Conservation (phyloP, 2,888 invertebrate species). For the Drosophila lutescens region DNA sequence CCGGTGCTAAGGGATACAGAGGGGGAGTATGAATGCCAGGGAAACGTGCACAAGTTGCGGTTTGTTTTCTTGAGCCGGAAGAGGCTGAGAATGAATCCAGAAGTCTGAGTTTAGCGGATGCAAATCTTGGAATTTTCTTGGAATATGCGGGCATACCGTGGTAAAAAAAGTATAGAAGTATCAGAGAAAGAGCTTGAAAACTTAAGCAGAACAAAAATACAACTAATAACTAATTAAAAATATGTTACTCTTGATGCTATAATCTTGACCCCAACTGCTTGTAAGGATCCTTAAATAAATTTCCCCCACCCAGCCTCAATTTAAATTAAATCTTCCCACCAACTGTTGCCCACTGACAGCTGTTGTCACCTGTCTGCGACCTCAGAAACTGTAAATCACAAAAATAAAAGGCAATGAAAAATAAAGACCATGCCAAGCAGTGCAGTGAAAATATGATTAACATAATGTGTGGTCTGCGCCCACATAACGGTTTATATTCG, state of each 20-base stretch:
- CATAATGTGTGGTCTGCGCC: slow-evolving; percentile 76
- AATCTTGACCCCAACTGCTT: background rate
- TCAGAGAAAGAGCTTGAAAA: background rate
- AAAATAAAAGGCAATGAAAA: slow-evolving; percentile 25
- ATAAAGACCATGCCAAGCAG: slow-evolving; percentile 10
- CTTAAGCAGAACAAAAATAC: background rate
- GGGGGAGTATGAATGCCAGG: slow-evolving; percentile 20
- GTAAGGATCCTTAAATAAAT: background rate
- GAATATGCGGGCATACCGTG: slow-evolving; percentile 27
- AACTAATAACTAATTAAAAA: background rate
- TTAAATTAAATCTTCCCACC: slow-evolving; percentile 25
- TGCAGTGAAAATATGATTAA: slow-evolving; percentile 49
- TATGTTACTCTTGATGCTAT: background rate
- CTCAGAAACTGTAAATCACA: slow-evolving; percentile 41
- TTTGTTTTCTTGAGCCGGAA: slow-evolving; percentile 60
- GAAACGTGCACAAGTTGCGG: slow-evolving; percentile 82
- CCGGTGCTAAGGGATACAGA: background rate
- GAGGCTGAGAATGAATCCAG: slow-evolving; percentile 20
- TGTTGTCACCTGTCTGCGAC: slow-evolving; percentile 76
- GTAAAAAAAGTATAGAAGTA: background rate
- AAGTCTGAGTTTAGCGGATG: slow-evolving; percentile 42
- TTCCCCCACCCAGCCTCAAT: background rate
- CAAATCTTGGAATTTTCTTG: slow-evolving; percentile 28
- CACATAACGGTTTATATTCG: slow-evolving; percentile 76
- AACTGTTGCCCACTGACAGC: slow-evolving; percentile 61